phyloP scores from a whole-genome alignment of 2,797 vertebrate genomes.

The Sphaeramia orbicularis region DNA sequence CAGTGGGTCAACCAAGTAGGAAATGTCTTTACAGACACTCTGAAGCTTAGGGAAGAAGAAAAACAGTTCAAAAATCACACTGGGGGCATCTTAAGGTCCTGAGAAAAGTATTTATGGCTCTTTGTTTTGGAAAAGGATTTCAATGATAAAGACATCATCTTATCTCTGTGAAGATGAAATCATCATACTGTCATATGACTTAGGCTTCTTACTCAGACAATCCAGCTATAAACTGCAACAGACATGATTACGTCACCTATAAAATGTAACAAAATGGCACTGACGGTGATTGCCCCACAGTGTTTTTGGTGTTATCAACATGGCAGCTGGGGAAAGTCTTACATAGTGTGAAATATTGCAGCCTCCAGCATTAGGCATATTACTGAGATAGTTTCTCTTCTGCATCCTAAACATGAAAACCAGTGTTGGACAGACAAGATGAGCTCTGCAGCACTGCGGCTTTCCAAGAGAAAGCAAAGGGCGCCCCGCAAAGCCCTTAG shows the following conservation, averaged over 20 bases:
- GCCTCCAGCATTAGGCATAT: constrained; percentile 27
- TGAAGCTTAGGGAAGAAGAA: constrained; percentile 83
- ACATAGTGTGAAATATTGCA: constrained; percentile 14
- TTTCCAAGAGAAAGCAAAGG: constrained; percentile 47
- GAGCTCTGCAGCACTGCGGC: constrained; percentile 30
- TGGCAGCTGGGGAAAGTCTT: background rate
- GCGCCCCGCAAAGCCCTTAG: constrained; percentile 37
- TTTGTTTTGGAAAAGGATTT: constrained; percentile 21
- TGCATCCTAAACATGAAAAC: constrained; percentile 36
- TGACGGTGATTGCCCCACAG: background rate
- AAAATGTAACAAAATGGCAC: background rate
- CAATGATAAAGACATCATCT: background rate
- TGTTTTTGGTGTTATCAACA: background rate
- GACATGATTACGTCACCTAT: background rate
- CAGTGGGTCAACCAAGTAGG: constrained; percentile 87
- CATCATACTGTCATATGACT: background rate
- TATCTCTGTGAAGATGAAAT: background rate
- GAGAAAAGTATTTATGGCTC: background rate
- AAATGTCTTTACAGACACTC: constrained; percentile 88
- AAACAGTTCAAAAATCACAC: constrained; percentile 65
- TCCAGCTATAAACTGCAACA: background rate
- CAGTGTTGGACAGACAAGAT: constrained; percentile 6
- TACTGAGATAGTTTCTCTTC: constrained; percentile 41
- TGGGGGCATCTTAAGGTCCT: constrained; percentile 4
- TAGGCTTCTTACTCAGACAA: constrained; percentile 2